Evolutionary conservation across 1,140 invertebrate genomes (phyloP).

Genomic region (Drosophila novamexicana): DNA sequence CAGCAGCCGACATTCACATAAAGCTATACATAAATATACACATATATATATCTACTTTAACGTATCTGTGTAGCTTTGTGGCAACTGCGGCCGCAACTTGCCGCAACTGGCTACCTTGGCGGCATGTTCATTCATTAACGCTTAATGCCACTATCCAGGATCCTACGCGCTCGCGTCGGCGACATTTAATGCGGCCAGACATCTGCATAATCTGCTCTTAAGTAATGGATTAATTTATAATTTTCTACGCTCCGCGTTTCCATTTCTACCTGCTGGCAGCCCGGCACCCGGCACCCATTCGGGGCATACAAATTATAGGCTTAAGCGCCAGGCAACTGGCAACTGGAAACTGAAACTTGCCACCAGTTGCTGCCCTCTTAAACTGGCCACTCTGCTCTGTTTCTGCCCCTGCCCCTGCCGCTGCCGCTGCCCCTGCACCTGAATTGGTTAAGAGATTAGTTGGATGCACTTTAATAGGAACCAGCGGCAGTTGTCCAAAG

Average conservation of each 20-base stretch:
- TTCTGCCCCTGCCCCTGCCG: not conserved
- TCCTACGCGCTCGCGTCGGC: constrained; percentile 9
- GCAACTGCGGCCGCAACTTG: not conserved
- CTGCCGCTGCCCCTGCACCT: constrained; percentile 3
- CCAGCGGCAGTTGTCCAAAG: not conserved
- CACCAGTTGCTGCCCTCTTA: not conserved
- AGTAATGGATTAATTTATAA: constrained; percentile 79
- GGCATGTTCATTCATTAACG: constrained; percentile 60
- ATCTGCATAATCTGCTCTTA: constrained; percentile 71
- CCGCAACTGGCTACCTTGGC: constrained; percentile 5
- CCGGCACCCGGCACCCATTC: not conserved
- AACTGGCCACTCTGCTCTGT: no score
- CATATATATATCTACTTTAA: not conserved
- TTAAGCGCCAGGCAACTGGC: constrained; percentile 36
- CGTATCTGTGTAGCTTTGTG: not conserved
- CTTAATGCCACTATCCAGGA: constrained; percentile 45
- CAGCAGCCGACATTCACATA: constrained; percentile 1
- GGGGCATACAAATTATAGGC: constrained; percentile 55
- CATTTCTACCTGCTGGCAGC: constrained; percentile 29
- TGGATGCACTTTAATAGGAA: constrained; percentile 37
- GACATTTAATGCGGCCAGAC: constrained; percentile 68
- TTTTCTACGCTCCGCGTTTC: constrained; percentile 43
- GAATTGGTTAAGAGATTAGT: constrained; percentile 56
- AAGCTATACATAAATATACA: not conserved
- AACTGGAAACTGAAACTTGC: not conserved